Evolutionary conservation across 2,113 vertebrate species (phyloP).

Genomic region (Clinocottus analis): DNA sequence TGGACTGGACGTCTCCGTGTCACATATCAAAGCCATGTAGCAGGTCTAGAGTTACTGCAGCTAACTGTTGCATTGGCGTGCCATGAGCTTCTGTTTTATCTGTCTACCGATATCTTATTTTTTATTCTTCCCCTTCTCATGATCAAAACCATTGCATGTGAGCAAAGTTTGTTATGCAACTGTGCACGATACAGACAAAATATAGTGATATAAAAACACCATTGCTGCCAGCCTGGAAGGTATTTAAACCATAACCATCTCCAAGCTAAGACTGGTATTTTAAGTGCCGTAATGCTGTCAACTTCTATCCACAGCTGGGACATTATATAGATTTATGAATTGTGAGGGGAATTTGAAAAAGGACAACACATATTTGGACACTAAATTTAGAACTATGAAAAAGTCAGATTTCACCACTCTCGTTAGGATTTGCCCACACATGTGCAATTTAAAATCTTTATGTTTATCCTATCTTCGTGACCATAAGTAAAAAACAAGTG

Average conservation of each 20-base stretch:
- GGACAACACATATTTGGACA: conserved; percentile 30
- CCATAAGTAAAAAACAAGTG: conserved; percentile 21
- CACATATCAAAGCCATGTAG: conserved; percentile 80
- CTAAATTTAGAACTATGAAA: conserved; percentile 42
- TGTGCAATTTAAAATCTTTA: conserved; percentile 46
- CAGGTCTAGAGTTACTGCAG: conserved; percentile 61
- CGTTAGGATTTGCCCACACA: conserved; percentile 25
- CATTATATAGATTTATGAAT: conserved; percentile 49
- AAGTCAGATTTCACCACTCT: conserved; percentile 11
- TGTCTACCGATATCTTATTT: conserved; percentile 15
- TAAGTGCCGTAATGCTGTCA: conserved; percentile 57
- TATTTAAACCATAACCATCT: conserved; percentile 36
- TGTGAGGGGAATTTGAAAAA: conserved; percentile 18
- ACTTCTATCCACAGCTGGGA: conserved; percentile 22
- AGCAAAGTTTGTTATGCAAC: conserved; percentile 35
- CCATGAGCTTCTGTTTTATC: conserved; percentile 56
- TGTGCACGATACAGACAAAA: conserved; percentile 41
- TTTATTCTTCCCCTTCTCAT: neutral
- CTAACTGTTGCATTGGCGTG: conserved; percentile 51
- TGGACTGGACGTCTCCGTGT: conserved; percentile 69
- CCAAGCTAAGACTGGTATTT: conserved; percentile 44
- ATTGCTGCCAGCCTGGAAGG: neutral
- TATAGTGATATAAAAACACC: conserved; percentile 35
- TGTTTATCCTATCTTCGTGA: conserved; percentile 35
- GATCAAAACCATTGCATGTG: conserved; percentile 48